Evolutionary conservation across 1,140 invertebrate genomes (phyloP).

Genomic region (Meloidogyne floridensis): DNA sequence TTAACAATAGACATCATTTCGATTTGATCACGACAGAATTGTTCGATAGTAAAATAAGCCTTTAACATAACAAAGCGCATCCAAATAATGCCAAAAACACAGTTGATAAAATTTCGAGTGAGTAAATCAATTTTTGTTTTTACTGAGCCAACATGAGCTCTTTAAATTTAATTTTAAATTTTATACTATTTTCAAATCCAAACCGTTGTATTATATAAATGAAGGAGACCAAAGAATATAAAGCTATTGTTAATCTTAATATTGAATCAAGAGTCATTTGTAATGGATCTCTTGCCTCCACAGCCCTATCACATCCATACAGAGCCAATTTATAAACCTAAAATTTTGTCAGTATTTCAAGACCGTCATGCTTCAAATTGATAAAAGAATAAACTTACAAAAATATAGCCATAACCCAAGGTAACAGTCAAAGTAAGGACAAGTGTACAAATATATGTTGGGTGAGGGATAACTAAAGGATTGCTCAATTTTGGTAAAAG

Average conservation of each 20-base stretch:
- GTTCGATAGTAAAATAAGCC: slow-evolving; percentile 22
- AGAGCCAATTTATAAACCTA: slow-evolving; percentile 28
- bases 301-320: slow-evolving; percentile 23
- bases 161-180: slow-evolving; percentile 4
- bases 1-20: slow-evolving; percentile 21
- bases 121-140: slow-evolving; percentile 4
- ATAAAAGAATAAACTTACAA: slow-evolving; percentile 9
- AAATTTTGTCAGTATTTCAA: background rate
- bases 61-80: slow-evolving; percentile 15
- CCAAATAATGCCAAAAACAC: slow-evolving; percentile 22
- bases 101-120: slow-evolving; percentile 15
- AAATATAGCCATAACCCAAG: slow-evolving; percentile 20
- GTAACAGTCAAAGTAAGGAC: slow-evolving; percentile 20
- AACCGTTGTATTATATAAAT: slow-evolving; percentile 27
- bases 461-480: slow-evolving; percentile 22
- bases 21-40: slow-evolving; percentile 24
- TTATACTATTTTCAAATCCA: too few species aligned
- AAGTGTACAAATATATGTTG: slow-evolving; percentile 25
- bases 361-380: too few species aligned
- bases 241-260: slow-evolving; percentile 19
- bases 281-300: background rate
- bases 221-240: slow-evolving; percentile 18
- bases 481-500: background rate
- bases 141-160: background rate
- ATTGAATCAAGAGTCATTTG: slow-evolving; percentile 15